These are phyloP conservation scores for Hucho hucho DNA, from an alignment of 2,113 vertebrate species.

Conservation along the genomic window DNA sequence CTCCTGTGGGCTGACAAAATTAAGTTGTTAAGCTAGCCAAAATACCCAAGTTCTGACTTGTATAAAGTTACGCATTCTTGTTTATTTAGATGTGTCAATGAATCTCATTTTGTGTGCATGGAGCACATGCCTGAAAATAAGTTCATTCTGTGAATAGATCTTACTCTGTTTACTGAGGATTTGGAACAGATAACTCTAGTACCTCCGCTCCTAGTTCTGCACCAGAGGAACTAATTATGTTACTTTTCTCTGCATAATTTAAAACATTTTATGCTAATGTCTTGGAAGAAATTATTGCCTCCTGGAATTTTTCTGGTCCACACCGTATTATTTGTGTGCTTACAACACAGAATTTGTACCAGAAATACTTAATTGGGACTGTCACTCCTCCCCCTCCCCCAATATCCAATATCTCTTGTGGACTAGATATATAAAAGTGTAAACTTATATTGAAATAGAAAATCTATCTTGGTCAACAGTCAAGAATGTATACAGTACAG, in stretches of 20 bases:
- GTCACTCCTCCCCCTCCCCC: conserved; percentile 4
- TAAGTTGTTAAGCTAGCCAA: background rate
- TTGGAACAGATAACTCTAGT: conserved; percentile 11
- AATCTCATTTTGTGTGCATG: conserved; percentile 5
- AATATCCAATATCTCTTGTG: background rate
- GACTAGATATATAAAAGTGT: background rate
- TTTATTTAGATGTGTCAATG: conserved; percentile 14
- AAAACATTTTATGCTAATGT: conserved; percentile 46
- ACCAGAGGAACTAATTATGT: conserved; percentile 55
- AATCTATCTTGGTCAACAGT: background rate
- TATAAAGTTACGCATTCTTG: background rate
- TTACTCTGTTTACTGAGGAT: conserved; percentile 23
- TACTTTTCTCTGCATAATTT: conserved; percentile 44
- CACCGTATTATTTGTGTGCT: conserved; percentile 40
- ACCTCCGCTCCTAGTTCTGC: conserved; percentile 30
- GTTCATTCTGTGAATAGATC: conserved; percentile 18
- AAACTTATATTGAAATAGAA: background rate
- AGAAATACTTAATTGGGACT: conserved; percentile 36
- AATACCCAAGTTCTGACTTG: background rate
- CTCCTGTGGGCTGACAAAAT: background rate
- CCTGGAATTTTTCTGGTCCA: conserved; percentile 35
- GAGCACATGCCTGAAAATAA: conserved; percentile 10
- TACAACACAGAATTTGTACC: conserved; percentile 36
- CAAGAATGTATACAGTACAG: too few species aligned
- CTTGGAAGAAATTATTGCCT: conserved; percentile 33